A percentile compares a stretch with the other conserved stretches of the same genome.
Evolutionary conservation across 2,797 vertebrate genomes (phyloP).

Genomic region (Natrix natrix): DNA sequence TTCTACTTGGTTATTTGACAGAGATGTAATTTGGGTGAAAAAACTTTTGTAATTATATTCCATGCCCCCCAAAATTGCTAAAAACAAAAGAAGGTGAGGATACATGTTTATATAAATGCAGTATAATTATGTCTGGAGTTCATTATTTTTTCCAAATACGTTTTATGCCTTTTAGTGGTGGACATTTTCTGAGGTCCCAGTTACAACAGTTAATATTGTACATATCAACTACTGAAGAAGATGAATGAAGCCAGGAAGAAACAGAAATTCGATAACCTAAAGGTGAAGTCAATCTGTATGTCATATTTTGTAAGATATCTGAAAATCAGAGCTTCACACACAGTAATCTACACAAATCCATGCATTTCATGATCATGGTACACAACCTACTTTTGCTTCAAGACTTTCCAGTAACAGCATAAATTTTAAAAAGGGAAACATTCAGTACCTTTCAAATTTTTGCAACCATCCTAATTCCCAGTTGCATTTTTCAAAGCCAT

Average conservation of each 20-base stretch:
- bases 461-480: not conserved
- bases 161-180: not conserved
- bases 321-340: not conserved
- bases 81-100: not conserved
- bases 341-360: not conserved
- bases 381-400: not conserved
- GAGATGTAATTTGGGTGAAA: not conserved
- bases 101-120: not conserved
- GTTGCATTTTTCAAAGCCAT: not conserved
- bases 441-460: not conserved
- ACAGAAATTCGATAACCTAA: not conserved
- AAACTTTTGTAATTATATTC: not conserved
- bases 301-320: not conserved
- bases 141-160: not conserved
- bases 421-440: not conserved
- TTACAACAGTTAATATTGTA: not conserved
- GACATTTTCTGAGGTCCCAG: not conserved
- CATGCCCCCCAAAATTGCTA: not conserved
- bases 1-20: not conserved
- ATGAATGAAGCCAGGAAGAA: not conserved
- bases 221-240: not conserved
- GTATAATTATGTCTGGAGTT: not conserved
- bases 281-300: not conserved
- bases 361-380: not conserved
- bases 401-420: not conserved